Base-by-base conservation (phyloP, 2,113 vertebrate species). In the Microcebus murinus region DNA sequence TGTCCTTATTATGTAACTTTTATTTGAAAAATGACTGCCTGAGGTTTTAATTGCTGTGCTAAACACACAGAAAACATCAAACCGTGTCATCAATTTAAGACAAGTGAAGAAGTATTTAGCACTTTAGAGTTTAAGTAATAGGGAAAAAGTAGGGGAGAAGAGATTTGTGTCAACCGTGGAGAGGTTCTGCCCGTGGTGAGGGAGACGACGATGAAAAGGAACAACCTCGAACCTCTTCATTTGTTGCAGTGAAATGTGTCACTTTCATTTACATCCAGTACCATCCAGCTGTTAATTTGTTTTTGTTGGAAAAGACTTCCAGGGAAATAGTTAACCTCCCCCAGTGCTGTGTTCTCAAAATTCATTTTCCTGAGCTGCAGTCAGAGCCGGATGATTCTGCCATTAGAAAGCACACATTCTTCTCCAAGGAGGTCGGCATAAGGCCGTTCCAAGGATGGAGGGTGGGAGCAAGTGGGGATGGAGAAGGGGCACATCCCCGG, bases 271-370 rank as follows among this genome's bases (percentile, higher is more conserved):
- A 83, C 17, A 61, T 91, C 79, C 36, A 34, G 36, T 87, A 18
- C 52, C 34, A n/a, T 88, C 59, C 34, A 81, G 77, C 79, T 87
- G 65, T 81, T 96, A 84, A 88, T 97, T 96, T 95, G 45, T 61
- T 92, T 96, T 92, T 73, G 29, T 91, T 92, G 92, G 88, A 73
- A 95, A 95, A 89, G 85, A 83, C 74, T 94, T 96, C 89, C 2
- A 74, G 76, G 52, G 91, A 92, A 92, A 86, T 73, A 91, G 88
- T 96, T 95, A 31, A 61, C 87, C 29, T 80, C 17, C 70, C 31
- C 31, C 42, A 45, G 42, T 39, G 9, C 63, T 63, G 42, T 74
- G 55, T 85, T 83, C 50, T 92, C 34, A 73, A 39, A 84, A 68
- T 96, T 76, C 9, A 17, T 80, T 92, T 82, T 92, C 74, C 59